These are phyloP conservation scores for Apotomis capreana DNA, from an alignment of 2,888 invertebrate species.

Conservation along the genomic window DNA sequence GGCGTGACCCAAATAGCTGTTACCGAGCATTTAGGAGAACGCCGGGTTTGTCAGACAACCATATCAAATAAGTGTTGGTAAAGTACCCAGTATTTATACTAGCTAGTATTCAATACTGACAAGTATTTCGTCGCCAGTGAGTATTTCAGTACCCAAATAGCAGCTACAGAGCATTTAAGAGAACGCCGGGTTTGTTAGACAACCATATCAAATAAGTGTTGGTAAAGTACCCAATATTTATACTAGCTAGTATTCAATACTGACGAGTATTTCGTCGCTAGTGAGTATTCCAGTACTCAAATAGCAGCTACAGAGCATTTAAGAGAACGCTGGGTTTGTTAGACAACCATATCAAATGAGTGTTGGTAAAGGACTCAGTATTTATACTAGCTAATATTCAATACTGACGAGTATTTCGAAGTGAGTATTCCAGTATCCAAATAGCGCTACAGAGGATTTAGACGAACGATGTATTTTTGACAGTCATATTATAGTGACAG, in stretches of 20 bases:
- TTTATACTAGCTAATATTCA: no score
- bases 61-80: background rate
- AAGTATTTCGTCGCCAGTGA: background rate
- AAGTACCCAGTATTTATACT: no score
- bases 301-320: no score
- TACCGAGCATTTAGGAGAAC: slow-evolving; percentile 24
- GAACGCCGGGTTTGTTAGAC: slow-evolving; percentile 9
- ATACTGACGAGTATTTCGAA: background rate
- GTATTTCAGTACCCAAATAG: slow-evolving; percentile 21
- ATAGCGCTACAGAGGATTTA: no score
- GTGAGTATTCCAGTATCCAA: no score
- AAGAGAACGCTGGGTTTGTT: background rate
- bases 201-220: background rate
- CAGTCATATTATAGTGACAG: no score
- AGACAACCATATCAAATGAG: no score
- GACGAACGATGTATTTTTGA: no score
- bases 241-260: slow-evolving; percentile 12
- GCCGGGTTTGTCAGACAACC: slow-evolving; percentile 1
- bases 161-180: slow-evolving; percentile 21
- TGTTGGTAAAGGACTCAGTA: no score
- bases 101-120: slow-evolving; percentile 14
- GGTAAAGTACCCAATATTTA: background rate
- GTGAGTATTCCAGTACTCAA: no score
- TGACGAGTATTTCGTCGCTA: background rate
- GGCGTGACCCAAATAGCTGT: slow-evolving; percentile 26